These are phyloP conservation scores for Ceratitis capitata DNA, from an alignment of 1,140 invertebrate species.

Conservation along the genomic window DNA sequence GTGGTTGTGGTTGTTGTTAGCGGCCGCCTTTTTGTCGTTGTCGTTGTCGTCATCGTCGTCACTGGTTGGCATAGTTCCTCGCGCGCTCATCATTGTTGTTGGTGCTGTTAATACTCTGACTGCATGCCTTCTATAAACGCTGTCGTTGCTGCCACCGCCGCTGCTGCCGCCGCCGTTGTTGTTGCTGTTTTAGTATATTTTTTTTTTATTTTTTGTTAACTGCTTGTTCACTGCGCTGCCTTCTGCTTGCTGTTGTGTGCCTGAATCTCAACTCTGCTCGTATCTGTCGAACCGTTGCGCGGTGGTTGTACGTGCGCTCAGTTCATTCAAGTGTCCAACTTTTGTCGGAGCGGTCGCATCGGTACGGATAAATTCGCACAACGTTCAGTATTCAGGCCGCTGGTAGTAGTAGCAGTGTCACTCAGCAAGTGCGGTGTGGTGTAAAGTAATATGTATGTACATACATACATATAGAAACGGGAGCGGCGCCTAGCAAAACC, in stretches of 20 bases:
- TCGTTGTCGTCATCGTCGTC: conserved; percentile 36
- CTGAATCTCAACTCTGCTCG: conserved; percentile 29
- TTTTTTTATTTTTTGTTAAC: conserved; percentile 35
- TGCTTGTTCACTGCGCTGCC: conserved; percentile 45
- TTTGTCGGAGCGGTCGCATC: conserved; percentile 64
- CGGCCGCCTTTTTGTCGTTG: conserved; percentile 7
- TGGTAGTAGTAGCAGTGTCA: too few species aligned
- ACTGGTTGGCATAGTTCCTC: not conserved
- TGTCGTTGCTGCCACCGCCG: conserved; percentile 45
- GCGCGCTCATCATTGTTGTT: not conserved
- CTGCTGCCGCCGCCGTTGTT: not conserved
- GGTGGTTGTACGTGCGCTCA: conserved; percentile 58
- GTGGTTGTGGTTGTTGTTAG: not conserved
- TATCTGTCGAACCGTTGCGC: conserved; percentile 44
- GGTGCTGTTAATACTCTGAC: conserved; percentile 15
- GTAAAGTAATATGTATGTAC: not conserved
- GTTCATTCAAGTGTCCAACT: conserved; percentile 65
- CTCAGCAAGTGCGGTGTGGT: conserved; percentile 20
- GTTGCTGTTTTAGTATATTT: not conserved
- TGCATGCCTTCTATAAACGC: conserved; percentile 45
- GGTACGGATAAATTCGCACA: conserved; percentile 25
- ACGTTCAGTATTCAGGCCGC: conserved; percentile 1
- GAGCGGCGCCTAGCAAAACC: not conserved
- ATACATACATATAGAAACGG: not conserved
- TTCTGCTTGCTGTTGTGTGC: too few species aligned